Percentiles rank a stretch among this genome's conserved stretches.
Conservation (phyloP, 2,797 vertebrate species). For the Danio jaintianensis region DNA sequence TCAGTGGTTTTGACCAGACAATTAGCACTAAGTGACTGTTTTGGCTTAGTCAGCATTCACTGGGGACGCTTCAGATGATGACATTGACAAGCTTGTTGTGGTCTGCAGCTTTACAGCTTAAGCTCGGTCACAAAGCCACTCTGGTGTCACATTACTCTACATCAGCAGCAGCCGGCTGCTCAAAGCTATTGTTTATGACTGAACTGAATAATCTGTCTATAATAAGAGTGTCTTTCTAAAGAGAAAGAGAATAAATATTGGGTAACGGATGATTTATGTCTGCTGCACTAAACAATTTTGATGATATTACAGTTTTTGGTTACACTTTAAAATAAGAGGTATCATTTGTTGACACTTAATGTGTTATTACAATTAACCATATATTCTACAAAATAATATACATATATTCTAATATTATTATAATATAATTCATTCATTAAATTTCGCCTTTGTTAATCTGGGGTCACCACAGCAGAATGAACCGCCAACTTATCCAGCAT, state of each 20-base stretch:
- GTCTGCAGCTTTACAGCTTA: background rate
- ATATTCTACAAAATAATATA: too few species aligned
- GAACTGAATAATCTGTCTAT: background rate
- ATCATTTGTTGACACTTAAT: too few species aligned
- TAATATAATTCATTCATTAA: too few species aligned
- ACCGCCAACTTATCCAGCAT: too few species aligned
- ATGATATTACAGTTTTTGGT: too few species aligned
- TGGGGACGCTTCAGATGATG: background rate
- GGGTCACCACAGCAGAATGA: too few species aligned
- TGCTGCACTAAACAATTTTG: background rate
- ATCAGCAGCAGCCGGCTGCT: slow-evolving; percentile 9
- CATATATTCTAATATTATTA: too few species aligned
- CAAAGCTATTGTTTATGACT: background rate
- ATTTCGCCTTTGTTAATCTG: too few species aligned
- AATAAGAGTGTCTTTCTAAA: background rate
- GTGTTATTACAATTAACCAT: too few species aligned
- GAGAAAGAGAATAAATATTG: background rate
- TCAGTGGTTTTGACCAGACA: background rate
- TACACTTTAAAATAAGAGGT: too few species aligned
- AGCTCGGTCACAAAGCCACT: background rate
- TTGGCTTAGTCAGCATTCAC: slow-evolving; percentile 18
- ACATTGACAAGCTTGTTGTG: slow-evolving; percentile 16
- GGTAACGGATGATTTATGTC: background rate
- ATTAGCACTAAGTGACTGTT: background rate
- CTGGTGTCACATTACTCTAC: slow-evolving; percentile 4